A percentile compares a stretch with the other conserved stretches of the same genome.
Evolutionary conservation across 2,888 invertebrate genomes (phyloP).

Genomic region (Plemyria rubiginata): DNA sequence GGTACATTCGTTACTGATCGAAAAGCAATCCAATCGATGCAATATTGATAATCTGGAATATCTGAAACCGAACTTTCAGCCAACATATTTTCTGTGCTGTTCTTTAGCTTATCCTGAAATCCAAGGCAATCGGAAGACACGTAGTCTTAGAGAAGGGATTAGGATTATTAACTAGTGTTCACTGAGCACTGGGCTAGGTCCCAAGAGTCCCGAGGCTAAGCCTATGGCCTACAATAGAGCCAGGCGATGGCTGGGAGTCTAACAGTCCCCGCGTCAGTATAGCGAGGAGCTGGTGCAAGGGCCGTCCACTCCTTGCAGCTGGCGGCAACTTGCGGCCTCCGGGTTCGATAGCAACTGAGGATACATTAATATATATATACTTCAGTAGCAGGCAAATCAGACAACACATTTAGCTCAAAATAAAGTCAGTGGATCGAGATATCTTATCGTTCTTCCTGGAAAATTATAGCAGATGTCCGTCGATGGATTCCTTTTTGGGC

Average conservation of each 20-base stretch:
- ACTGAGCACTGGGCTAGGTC: conserved; percentile 7
- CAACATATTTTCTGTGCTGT: too few species aligned
- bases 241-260: conserved; percentile 77
- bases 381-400: too few species aligned
- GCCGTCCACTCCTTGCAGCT: conserved; percentile 76
- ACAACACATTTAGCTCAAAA: too few species aligned
- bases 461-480: too few species aligned
- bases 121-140: conserved; percentile 10
- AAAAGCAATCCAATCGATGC: not conserved
- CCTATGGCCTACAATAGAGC: conserved; percentile 56
- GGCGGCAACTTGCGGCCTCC: conserved; percentile 51
- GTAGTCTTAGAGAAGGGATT: not conserved
- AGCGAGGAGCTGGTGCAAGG: conserved; percentile 79
- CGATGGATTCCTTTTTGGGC: too few species aligned
- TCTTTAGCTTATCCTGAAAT: not conserved
- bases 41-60: too few species aligned
- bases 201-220: not conserved
- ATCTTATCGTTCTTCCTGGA: too few species aligned
- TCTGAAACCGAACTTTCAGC: too few species aligned
- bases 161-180: not conserved
- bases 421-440: too few species aligned
- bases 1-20: not conserved
- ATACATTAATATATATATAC: conserved; percentile 36
- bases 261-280: conserved; percentile 77
- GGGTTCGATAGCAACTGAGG: conserved; percentile 67